Percentiles rank a stretch among this genome's conserved stretches.
phyloP scores from a whole-genome alignment of 2,113 vertebrate genomes.

The Nothobranchius kuhntae region DNA sequence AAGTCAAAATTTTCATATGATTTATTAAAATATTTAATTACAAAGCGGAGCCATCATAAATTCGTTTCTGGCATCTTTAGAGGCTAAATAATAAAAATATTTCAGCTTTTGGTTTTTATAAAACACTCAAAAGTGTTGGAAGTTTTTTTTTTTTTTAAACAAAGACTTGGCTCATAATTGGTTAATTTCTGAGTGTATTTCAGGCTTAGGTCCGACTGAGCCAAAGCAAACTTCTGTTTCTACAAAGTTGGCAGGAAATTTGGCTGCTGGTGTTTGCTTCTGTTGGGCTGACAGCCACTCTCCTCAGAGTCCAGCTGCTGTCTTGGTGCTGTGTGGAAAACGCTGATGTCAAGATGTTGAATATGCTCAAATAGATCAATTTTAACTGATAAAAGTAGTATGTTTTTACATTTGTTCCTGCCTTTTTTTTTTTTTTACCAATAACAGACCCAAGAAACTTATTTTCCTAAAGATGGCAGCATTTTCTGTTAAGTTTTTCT shows the following conservation, averaged over 20 bases:
- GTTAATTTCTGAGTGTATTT: constrained; percentile 42
- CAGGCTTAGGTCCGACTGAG: constrained; percentile 48
- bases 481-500: constrained; percentile 5
- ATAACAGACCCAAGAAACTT: background rate
- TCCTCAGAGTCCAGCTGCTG: constrained; percentile 41
- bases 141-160: background rate
- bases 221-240: constrained; percentile 40
- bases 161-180: constrained; percentile 9
- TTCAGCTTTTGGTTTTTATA: too few relatives aligned
- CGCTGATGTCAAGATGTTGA: too few relatives aligned
- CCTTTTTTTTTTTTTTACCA: background rate
- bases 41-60: too few relatives aligned
- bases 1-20: background rate
- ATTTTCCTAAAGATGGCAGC: constrained; percentile 13
- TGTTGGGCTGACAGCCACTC: constrained; percentile 1
- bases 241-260: constrained; percentile 11
- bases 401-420: background rate
- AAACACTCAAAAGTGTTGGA: too few relatives aligned
- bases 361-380: background rate
- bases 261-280: constrained; percentile 10
- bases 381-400: background rate
- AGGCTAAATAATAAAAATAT: too few relatives aligned
- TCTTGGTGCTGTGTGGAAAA: constrained; percentile 1
- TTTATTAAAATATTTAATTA: background rate
- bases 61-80: too few relatives aligned